A percentile compares a stretch with the other conserved stretches of the same genome.
phyloP scores from a whole-genome alignment of 2,888 invertebrate species.

The Alviniconcha strummeri region DNA sequence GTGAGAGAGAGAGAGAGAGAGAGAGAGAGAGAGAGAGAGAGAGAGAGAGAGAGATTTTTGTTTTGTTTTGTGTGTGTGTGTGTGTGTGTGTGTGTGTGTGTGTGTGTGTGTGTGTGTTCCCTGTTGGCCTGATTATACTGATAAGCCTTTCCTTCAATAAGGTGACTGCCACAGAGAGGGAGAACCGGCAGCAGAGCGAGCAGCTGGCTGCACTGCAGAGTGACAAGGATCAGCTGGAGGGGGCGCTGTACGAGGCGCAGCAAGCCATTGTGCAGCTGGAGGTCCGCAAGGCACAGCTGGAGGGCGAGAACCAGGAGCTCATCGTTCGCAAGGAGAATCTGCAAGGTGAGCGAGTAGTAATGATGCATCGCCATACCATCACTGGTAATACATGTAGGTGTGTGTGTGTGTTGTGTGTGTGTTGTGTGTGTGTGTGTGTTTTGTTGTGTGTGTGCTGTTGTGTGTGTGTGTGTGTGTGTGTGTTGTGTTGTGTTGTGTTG shows the following conservation, averaged over 20 bases:
- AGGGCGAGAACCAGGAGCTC: slow-evolving; percentile 74
- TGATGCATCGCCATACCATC: neutral
- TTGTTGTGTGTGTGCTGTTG: no score
- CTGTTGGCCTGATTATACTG: no score
- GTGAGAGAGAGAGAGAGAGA: no score
- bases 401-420: neutral
- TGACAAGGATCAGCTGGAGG: slow-evolving; percentile 74
- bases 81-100: no score
- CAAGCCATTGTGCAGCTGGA: slow-evolving; percentile 68
- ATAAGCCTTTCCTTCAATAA: slow-evolving; percentile 37
- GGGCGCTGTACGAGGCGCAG: slow-evolving; percentile 72
- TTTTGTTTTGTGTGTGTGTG: no score
- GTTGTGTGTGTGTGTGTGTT: no score
- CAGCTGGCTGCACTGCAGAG: slow-evolving; percentile 66
- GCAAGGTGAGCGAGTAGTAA: slow-evolving; percentile 61
- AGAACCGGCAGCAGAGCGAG: slow-evolving; percentile 72
- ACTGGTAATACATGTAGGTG: no score
- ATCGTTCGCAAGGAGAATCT: slow-evolving; percentile 72
- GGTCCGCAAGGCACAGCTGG: slow-evolving; percentile 73
- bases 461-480: no score
- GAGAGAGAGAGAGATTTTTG: no score
- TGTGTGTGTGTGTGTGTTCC: no score
- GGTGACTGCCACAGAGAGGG: slow-evolving; percentile 70
- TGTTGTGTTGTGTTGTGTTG: no score
- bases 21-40: no score